These are phyloP conservation scores for Turdus rufiventris DNA, from an alignment of 2,113 vertebrate genomes.

Conservation along the genomic window DNA sequence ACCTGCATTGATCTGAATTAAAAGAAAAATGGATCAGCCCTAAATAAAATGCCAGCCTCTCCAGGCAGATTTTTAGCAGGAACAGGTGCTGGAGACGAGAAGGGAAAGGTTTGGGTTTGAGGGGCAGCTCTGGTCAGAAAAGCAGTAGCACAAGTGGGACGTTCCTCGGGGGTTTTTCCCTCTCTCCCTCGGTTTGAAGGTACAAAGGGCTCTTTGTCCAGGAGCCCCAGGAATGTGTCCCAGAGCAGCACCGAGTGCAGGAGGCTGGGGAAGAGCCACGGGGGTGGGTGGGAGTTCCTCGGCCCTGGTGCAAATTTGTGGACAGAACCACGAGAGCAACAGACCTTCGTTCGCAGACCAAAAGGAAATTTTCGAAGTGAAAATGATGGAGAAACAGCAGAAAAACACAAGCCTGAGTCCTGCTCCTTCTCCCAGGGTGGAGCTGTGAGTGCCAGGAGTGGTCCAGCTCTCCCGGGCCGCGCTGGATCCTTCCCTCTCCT, in stretches of 20 bases:
- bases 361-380: no score
- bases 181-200: not conserved
- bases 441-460: rapidly evolving
- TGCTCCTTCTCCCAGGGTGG: not conserved
- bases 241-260: not conserved
- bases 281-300: not conserved
- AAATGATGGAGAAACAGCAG: not conserved
- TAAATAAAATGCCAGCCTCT: constrained; percentile 1
- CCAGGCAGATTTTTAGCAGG: not conserved
- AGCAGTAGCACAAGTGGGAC: not conserved
- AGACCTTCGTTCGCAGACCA: not conserved
- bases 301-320: not conserved
- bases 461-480: not conserved
- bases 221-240: not conserved
- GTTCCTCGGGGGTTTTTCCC: not conserved
- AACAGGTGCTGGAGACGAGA: not conserved
- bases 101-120: not conserved
- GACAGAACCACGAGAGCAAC: not conserved
- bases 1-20: constrained; percentile 69
- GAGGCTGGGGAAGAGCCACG: not conserved
- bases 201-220: not conserved
- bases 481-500: not conserved
- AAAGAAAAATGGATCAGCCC: constrained; percentile 56
- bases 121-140: not conserved
- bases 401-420: not conserved